phyloP scores from a whole-genome alignment of 2,888 invertebrate species.

The Caenorhabditis wallacei region DNA sequence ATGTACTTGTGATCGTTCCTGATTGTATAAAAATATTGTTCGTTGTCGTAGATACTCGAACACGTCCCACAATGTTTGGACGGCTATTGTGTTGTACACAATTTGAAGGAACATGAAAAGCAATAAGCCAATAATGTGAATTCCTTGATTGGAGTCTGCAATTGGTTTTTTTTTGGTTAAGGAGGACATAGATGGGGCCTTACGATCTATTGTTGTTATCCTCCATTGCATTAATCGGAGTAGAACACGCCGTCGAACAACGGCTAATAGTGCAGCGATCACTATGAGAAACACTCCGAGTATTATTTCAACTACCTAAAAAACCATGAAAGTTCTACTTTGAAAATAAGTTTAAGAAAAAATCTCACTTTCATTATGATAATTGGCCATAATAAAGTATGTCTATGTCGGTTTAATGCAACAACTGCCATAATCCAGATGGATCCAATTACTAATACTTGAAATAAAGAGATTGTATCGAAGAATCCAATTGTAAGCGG shows the following conservation, averaged over 20 bases:
- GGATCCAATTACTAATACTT: conserved; percentile 65
- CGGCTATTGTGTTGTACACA: conserved; percentile 69
- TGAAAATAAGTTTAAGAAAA: too few relatives aligned
- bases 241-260: conserved; percentile 58
- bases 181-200: too few relatives aligned
- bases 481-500: conserved; percentile 71
- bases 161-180: neutral
- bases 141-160: conserved; percentile 71
- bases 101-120: conserved; percentile 70
- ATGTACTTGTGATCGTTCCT: conserved; percentile 65
- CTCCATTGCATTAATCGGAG: conserved; percentile 72
- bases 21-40: conserved; percentile 67
- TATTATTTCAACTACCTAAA: conserved; percentile 68
- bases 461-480: conserved; percentile 67
- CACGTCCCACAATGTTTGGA: conserved; percentile 68
- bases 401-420: conserved; percentile 57
- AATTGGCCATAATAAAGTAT: conserved; percentile 68
- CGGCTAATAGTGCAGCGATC: conserved; percentile 65
- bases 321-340: too few relatives aligned
- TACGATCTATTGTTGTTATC: conserved; percentile 71
- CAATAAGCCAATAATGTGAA: conserved; percentile 70
- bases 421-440: conserved; percentile 65
- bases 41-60: conserved; percentile 70
- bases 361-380: conserved; percentile 66
- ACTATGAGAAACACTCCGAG: conserved; percentile 68